A percentile compares a stretch with the other conserved stretches of the same genome.
Conservation (phyloP, 2,888 invertebrate genomes). For the Netelia inedita region DNA sequence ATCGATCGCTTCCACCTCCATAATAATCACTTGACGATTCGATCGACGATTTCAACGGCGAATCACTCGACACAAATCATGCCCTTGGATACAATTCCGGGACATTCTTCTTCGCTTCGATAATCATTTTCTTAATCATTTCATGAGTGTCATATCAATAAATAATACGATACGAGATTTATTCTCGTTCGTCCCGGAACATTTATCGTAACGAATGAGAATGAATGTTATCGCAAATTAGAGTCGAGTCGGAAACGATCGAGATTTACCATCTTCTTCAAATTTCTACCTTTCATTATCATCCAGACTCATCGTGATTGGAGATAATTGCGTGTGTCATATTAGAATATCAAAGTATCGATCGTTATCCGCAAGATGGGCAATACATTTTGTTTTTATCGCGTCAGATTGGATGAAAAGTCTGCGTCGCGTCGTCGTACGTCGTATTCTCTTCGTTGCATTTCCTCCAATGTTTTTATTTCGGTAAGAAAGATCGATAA, state of each 20-base stretch:
- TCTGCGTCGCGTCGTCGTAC: too few species aligned
- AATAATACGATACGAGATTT: too few species aligned
- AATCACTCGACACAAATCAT: not conserved
- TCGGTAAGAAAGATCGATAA: too few species aligned
- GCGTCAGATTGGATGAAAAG: not conserved
- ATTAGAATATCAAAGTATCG: not conserved
- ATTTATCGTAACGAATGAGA: too few species aligned
- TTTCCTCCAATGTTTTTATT: too few species aligned
- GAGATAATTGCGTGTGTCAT: not conserved
- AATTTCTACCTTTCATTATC: not conserved
- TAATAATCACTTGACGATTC: not conserved
- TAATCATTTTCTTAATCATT: too few species aligned
- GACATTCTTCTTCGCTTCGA: too few species aligned
- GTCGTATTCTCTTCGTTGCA: too few species aligned
- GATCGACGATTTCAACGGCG: not conserved
- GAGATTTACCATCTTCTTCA: not conserved
- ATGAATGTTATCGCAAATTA: too few species aligned
- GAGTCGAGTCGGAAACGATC: not conserved
- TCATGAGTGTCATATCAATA: too few species aligned
- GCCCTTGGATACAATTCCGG: too few species aligned
- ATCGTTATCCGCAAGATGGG: slow-evolving; percentile 16
- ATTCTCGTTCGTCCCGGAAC: too few species aligned
- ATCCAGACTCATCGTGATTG: not conserved
- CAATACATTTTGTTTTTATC: not conserved
- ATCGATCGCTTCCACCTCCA: slow-evolving; percentile 30